phyloP scores from a whole-genome alignment of 2,888 invertebrate genomes.

The Polymixis flavicincta region DNA sequence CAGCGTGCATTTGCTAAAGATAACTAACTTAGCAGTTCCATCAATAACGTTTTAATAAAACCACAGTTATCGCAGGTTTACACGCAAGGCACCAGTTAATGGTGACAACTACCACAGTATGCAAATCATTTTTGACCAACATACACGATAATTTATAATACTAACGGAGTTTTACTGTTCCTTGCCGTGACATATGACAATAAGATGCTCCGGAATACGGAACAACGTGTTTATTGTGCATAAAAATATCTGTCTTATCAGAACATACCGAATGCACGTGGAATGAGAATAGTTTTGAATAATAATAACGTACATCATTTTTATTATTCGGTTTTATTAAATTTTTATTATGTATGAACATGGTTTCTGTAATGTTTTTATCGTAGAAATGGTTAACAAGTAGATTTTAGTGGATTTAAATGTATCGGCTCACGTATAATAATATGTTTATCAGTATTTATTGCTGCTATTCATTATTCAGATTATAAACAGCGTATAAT shows the following conservation, averaged over 20 bases:
- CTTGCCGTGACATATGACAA: slow-evolving; percentile 86
- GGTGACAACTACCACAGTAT: slow-evolving; percentile 84
- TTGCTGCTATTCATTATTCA: slow-evolving; percentile 56
- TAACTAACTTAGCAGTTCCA: slow-evolving; percentile 77
- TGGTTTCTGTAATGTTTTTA: slow-evolving; percentile 55
- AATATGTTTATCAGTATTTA: slow-evolving; percentile 55
- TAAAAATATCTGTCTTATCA: slow-evolving; percentile 79
- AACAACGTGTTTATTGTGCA: slow-evolving; percentile 87
- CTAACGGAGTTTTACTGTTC: slow-evolving; percentile 80
- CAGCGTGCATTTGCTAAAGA: slow-evolving; percentile 72
- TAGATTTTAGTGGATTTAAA: slow-evolving; percentile 54
- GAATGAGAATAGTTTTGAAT: slow-evolving; percentile 75
- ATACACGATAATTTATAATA: slow-evolving; percentile 79
- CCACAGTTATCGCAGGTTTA: slow-evolving; percentile 74
- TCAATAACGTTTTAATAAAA: slow-evolving; percentile 86
- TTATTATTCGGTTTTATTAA: slow-evolving; percentile 66
- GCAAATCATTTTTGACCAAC: slow-evolving; percentile 83
- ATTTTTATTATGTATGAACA: slow-evolving; percentile 69
- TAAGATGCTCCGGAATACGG: slow-evolving; percentile 80
- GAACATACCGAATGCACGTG: slow-evolving; percentile 73
- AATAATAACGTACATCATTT: slow-evolving; percentile 78
- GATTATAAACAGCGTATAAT: slow-evolving; percentile 36
- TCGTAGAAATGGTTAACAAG: slow-evolving; percentile 56
- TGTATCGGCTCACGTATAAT: slow-evolving; percentile 39
- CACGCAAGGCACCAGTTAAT: slow-evolving; percentile 80